phyloP scores from a whole-genome alignment of 1,140 invertebrate genomes.

The Drosophila burlai region DNA sequence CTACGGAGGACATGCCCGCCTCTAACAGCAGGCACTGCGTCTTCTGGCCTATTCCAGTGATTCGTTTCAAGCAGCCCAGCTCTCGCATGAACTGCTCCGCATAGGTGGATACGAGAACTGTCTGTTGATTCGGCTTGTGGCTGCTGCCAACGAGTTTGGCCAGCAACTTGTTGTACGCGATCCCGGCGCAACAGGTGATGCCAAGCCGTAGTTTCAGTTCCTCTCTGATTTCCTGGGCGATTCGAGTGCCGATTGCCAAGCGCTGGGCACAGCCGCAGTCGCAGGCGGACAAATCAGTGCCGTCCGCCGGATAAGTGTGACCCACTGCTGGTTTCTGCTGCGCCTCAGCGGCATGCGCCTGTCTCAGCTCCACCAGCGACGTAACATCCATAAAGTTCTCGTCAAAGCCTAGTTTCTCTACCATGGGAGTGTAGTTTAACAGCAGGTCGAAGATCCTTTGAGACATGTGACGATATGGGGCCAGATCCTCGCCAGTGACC shows the following conservation, averaged over 20 bases:
- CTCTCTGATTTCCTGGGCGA: conserved; percentile 90
- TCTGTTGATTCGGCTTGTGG: conserved; percentile 93
- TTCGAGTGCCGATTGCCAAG: conserved; percentile 88
- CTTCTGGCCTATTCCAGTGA: conserved; percentile 91
- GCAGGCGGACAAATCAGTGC: conserved; percentile 86
- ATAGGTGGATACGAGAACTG: conserved; percentile 90
- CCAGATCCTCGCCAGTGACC: conserved; percentile 91
- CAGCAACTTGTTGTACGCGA: conserved; percentile 93
- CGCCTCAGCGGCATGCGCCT: conserved; percentile 63
- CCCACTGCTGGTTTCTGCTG: conserved; percentile 85
- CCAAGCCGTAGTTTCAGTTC: conserved; percentile 88
- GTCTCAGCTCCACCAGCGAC: conserved; percentile 87
- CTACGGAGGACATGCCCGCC: conserved; percentile 88
- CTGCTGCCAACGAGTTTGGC: conserved; percentile 91
- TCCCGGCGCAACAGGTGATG: conserved; percentile 92
- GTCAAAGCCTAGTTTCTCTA: conserved; percentile 92
- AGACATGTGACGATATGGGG: conserved; percentile 90
- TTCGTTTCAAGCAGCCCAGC: conserved; percentile 87
- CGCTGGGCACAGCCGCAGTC: conserved; percentile 90
- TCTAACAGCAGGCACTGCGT: conserved; percentile 88
- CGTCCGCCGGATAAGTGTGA: conserved; percentile 86
- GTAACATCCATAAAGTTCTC: conserved; percentile 93
- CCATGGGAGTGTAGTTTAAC: conserved; percentile 88
- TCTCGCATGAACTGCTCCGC: conserved; percentile 88
- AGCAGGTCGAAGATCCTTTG: conserved; percentile 89